Evolutionary conservation across 2,888 invertebrate species (phyloP), one percentile per base, ranked within the genome.

Genomic region (Scotopteryx bipunctaria): DNA sequence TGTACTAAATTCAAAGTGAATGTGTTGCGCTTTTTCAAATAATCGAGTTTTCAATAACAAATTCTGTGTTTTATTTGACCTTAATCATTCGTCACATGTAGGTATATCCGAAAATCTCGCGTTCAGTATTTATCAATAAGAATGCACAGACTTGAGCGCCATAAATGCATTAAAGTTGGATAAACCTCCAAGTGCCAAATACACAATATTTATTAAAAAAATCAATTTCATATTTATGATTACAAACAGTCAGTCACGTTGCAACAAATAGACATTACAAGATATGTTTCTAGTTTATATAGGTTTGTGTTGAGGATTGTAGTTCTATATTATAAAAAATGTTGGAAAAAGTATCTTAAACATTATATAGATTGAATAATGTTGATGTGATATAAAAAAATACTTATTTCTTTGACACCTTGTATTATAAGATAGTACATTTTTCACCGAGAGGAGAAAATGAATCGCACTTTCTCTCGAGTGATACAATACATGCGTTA

Each of bases 41-140:
- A 88, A 88, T 88, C 87, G 86, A 80, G 76, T 83, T 84, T 86
- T 86, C 81, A 81, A 80, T 85, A 86, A 87, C 83, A 77, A 56
- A 9, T 38, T 47, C 23, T 68, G 78, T 76, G 79, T 88, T 86
- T 85, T 79, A 83, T 84, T 86, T 78, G 14, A 35, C 23, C 14
- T 27, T 27, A 27, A 4, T 27, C 23, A n/a, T n/a, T n/a, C n/a
- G n/a, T n/a, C n/a, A n/a, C n/a, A n/a, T n/a, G n/a, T n/a, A n/a
- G n/a, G n/a, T n/a, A n/a, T n/a, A n/a, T n/a, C n/a, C n/a, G n/a
- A n/a, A n/a, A n/a, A n/a, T n/a, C n/a, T n/a, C n/a, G n/a, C n/a
- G n/a, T n/a, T n/a, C n/a, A n/a, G n/a, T n/a, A n/a, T n/a, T n/a
- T n/a, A n/a, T n/a, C n/a, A n/a, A n/a, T n/a, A n/a, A n/a, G n/a